These are phyloP conservation scores for Alouatta palliata DNA, from an alignment of 2,113 vertebrate genomes.

Conservation along the genomic window DNA sequence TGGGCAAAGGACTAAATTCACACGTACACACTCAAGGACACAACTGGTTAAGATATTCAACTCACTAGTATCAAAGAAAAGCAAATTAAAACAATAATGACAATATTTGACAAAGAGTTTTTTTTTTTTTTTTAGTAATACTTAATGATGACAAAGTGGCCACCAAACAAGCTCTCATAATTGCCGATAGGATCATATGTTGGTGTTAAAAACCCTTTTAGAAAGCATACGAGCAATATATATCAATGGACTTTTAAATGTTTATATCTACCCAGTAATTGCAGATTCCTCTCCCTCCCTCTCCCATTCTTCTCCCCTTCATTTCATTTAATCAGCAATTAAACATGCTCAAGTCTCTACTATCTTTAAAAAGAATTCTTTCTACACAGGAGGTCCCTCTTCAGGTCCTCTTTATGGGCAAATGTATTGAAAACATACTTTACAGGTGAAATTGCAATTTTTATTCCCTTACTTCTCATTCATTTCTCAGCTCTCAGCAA, in stretches of 20 bases:
- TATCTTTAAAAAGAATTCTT: slow-evolving; percentile 13
- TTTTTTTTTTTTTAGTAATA: slow-evolving; percentile 23
- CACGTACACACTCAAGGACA: background rate
- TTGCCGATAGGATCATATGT: background rate
- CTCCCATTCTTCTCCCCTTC: background rate
- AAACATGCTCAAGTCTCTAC: slow-evolving; percentile 2
- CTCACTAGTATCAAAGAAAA: slow-evolving; percentile 46
- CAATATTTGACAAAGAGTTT: slow-evolving; percentile 9
- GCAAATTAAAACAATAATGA: slow-evolving; percentile 39
- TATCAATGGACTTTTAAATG: background rate
- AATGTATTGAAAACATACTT: slow-evolving; percentile 37
- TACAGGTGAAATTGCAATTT: slow-evolving; percentile 5
- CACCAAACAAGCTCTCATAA: slow-evolving; percentile 21
- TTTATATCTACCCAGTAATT: slow-evolving; percentile 28
- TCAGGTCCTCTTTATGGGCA: background rate
- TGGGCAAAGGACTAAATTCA: slow-evolving; percentile 40
- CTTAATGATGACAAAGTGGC: background rate
- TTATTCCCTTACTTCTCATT: background rate
- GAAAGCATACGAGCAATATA: background rate
- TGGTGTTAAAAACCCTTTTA: slow-evolving; percentile 20
- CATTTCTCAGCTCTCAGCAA: background rate
- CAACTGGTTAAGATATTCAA: slow-evolving; percentile 39
- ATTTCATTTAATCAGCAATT: background rate
- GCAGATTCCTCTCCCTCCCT: background rate
- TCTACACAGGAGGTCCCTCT: background rate